A percentile compares a stretch with the other conserved stretches of the same genome.
Evolutionary conservation across 2,113 vertebrate genomes (phyloP).

Genomic region (Lichenostomus cassidix): DNA sequence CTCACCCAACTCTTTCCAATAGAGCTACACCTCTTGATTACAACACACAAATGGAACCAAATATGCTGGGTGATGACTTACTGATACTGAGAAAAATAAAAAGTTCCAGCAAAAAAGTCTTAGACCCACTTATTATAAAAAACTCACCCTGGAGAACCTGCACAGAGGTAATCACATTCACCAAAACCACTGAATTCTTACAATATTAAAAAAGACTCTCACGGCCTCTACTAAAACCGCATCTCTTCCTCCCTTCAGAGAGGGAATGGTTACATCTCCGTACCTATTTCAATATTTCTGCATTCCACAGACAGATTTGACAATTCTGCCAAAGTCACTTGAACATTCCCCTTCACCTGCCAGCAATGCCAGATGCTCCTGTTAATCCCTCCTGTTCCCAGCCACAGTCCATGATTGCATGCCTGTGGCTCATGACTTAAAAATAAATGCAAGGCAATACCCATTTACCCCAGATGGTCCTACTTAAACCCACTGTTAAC

Average conservation of each 20-base stretch:
- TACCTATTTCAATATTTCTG: not conserved
- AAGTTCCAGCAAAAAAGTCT: not conserved
- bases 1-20: not conserved
- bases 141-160: not conserved
- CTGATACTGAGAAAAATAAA: not conserved
- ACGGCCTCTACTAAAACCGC: not conserved
- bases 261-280: not conserved
- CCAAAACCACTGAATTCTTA: not conserved
- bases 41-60: not conserved
- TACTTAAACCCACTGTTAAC: not conserved
- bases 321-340: not conserved
- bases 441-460: not conserved
- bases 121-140: not conserved
- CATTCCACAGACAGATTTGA: not conserved
- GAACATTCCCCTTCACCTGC: not conserved
- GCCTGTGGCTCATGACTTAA: not conserved
- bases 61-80: not conserved
- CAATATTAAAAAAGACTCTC: not conserved
- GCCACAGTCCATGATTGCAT: not conserved
- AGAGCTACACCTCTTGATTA: not conserved
- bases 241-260: not conserved
- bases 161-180: accelerated
- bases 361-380: not conserved
- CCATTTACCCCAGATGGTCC: not conserved
- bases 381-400: not conserved